Conservation (phyloP, 1,140 invertebrate species). For the Bombus fervidus region DNA sequence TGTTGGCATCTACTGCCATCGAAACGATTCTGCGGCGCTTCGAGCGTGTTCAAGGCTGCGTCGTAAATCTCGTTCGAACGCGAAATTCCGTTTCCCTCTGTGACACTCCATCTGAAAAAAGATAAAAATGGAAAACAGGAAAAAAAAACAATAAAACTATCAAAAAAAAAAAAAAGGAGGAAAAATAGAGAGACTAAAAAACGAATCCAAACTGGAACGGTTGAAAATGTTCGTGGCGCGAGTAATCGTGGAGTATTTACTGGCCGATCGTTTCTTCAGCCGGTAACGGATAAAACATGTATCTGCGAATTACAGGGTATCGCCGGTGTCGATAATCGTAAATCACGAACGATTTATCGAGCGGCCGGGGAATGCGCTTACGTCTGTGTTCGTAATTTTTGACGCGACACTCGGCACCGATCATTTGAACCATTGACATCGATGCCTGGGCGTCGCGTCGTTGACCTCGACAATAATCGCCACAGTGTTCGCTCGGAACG, state of each 20-base stretch:
- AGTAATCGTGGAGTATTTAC: slow-evolving; percentile 31
- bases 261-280: slow-evolving; percentile 11
- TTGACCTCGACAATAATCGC: slow-evolving; percentile 31
- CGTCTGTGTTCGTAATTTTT: slow-evolving; percentile 44
- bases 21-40: background rate
- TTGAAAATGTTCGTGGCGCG: background rate
- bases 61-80: background rate
- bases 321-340: slow-evolving; percentile 11
- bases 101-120: background rate
- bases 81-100: background rate
- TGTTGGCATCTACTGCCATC: slow-evolving; percentile 7
- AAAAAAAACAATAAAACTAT: background rate
- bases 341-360: slow-evolving; percentile 46
- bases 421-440: slow-evolving; percentile 52
- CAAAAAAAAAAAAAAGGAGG: too few species aligned
- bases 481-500: background rate
- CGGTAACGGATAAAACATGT: slow-evolving; percentile 9
- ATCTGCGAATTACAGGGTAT: slow-evolving; percentile 15
- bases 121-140: background rate
- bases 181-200: background rate
- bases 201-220: background rate
- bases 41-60: background rate
- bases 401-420: slow-evolving; percentile 43
- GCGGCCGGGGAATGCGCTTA: background rate
- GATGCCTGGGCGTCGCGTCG: slow-evolving; percentile 7